Conservation (phyloP, 2,797 vertebrate genomes). For the Helicolenus hilgendorfi region DNA sequence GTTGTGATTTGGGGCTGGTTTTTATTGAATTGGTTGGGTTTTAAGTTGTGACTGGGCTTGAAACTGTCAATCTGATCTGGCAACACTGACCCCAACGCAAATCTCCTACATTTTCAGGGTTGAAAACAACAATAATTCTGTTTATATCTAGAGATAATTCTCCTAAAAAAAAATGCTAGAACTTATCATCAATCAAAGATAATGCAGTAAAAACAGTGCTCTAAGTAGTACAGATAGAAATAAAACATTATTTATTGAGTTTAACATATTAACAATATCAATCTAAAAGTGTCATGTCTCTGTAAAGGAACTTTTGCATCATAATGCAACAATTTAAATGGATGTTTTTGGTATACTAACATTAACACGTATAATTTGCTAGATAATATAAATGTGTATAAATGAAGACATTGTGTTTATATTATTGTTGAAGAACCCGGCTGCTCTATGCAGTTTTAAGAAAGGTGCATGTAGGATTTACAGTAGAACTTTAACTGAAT, state of each 20-base stretch:
- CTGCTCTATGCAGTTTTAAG: background rate
- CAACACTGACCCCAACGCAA: too few relatives aligned
- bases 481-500: background rate
- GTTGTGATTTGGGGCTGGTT: too few relatives aligned
- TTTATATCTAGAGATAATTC: background rate
- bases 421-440: background rate
- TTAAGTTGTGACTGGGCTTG: too few relatives aligned
- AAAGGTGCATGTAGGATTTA: background rate
- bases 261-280: background rate
- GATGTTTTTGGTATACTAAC: background rate
- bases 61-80: too few relatives aligned
- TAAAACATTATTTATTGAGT: background rate
- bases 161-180: background rate
- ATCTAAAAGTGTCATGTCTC: background rate
- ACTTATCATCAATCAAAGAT: too few relatives aligned
- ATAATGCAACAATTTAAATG: background rate
- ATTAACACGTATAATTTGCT: background rate
- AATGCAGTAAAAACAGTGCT: background rate
- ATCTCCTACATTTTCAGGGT: background rate
- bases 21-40: too few relatives aligned
- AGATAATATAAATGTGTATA: background rate
- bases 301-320: background rate
- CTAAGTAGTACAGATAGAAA: background rate
- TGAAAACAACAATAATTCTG: background rate
- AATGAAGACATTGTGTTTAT: background rate